phyloP scores from a whole-genome alignment of 2,888 invertebrate genomes.

The Eristalis tenax region DNA sequence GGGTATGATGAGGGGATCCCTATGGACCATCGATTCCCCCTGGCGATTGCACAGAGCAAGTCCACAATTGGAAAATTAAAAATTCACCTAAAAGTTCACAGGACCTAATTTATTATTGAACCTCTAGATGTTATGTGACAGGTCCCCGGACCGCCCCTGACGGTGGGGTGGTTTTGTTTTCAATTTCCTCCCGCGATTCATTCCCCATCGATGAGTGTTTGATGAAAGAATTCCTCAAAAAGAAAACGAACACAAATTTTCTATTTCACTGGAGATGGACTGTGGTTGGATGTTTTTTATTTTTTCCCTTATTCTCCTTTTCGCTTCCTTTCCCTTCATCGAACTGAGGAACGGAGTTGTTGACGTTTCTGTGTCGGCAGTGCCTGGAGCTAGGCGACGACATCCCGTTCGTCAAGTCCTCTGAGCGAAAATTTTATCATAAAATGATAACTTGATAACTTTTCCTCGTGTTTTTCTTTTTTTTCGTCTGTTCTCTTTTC shows the following conservation, averaged over 20 bases:
- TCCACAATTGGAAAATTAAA: constrained; percentile 46
- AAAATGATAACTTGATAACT: constrained; percentile 64
- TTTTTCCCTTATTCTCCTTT: neutral
- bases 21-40: neutral
- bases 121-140: constrained; percentile 35
- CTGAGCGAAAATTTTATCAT: constrained; percentile 39
- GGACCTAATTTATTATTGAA: constrained; percentile 57
- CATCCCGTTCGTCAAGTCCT: constrained; percentile 6
- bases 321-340: neutral
- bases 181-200: neutral
- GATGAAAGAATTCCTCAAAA: constrained; percentile 19
- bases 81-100: constrained; percentile 35
- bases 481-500: neutral
- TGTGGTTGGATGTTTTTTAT: neutral
- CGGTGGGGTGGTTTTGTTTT: neutral
- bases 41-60: neutral
- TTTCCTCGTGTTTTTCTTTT: constrained; percentile 1
- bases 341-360: constrained; percentile 1
- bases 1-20: neutral
- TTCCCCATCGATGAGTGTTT: constrained; percentile 8
- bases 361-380: constrained; percentile 15
- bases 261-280: constrained; percentile 13
- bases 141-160: neutral
- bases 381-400: neutral
- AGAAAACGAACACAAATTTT: constrained; percentile 4